Percentiles rank a stretch among this genome's conserved stretches.
phyloP scores from a whole-genome alignment of 1,140 invertebrate genomes.

The Bombus breviceps region DNA sequence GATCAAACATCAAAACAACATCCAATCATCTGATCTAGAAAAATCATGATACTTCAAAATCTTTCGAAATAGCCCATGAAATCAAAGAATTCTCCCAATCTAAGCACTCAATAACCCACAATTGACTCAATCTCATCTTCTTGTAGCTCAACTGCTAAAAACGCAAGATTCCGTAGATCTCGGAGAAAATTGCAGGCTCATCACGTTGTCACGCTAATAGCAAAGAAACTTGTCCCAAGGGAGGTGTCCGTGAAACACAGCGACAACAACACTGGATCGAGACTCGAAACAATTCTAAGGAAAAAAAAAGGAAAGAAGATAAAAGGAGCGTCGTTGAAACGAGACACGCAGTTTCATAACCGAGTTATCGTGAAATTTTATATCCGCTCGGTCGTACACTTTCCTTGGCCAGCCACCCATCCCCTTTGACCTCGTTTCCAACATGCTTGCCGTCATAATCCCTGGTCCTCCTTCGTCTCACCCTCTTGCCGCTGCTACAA shows the following conservation, averaged over 20 bases:
- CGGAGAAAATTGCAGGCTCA: background rate
- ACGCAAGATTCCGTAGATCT: background rate
- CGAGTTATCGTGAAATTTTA: constrained; percentile 67
- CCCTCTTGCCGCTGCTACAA: constrained; percentile 16
- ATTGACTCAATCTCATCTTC: background rate
- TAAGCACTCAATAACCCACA: background rate
- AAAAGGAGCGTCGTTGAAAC: background rate
- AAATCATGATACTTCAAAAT: background rate
- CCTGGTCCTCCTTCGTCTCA: background rate
- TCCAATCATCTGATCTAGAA: too few relatives aligned
- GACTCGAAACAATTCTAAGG: background rate
- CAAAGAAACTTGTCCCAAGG: background rate
- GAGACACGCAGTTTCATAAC: constrained; percentile 60
- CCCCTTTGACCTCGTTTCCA: constrained; percentile 64
- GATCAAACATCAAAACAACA: too few relatives aligned
- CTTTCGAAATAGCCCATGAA: background rate
- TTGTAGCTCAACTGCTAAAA: background rate
- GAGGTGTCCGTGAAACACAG: background rate
- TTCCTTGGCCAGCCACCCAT: constrained; percentile 49
- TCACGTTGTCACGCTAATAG: background rate
- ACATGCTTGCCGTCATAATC: constrained; percentile 63
- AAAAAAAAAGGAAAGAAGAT: background rate
- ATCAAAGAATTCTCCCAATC: background rate
- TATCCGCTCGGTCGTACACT: constrained; percentile 52
- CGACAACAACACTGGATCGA: background rate